Percentiles rank a stretch among this genome's conserved stretches.
Evolutionary conservation across 2,888 invertebrate species (phyloP).

Genomic region (Deilephila elpenor): DNA sequence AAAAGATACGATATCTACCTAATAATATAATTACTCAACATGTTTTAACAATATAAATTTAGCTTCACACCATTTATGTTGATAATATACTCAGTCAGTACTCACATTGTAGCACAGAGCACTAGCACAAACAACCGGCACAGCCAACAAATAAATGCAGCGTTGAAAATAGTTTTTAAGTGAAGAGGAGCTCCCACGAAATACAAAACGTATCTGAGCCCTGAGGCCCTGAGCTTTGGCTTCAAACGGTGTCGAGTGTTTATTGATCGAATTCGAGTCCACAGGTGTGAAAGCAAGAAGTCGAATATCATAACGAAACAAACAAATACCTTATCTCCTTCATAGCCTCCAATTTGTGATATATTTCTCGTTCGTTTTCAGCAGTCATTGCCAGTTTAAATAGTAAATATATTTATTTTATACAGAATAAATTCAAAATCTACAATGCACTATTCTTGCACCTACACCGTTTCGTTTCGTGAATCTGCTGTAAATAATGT

Average conservation of each 20-base stretch:
- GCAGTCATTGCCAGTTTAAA: conserved; percentile 84
- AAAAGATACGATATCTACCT: too few species aligned
- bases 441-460: conserved; percentile 1
- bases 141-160: background rate
- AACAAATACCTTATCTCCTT: conserved; percentile 92
- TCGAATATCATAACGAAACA: conserved; percentile 41
- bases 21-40: too few species aligned
- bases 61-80: too few species aligned
- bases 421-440: conserved; percentile 7
- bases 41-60: too few species aligned
- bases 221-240: conserved; percentile 30
- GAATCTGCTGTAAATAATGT: background rate
- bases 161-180: background rate
- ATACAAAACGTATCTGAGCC: conserved; percentile 7
- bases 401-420: conserved; percentile 5
- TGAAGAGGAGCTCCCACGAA: conserved; percentile 8
- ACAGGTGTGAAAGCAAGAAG: conserved; percentile 73
- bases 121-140: background rate
- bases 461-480: background rate
- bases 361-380: conserved; percentile 93
- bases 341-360: conserved; percentile 96
- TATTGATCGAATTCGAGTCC: conserved; percentile 81
- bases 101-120: conserved; percentile 9
- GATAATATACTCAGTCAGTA: too few species aligned
- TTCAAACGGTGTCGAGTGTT: conserved; percentile 62